These are phyloP conservation scores for Heteromurus nitidus DNA, from an alignment of 2,888 invertebrate genomes.

Conservation along the genomic window DNA sequence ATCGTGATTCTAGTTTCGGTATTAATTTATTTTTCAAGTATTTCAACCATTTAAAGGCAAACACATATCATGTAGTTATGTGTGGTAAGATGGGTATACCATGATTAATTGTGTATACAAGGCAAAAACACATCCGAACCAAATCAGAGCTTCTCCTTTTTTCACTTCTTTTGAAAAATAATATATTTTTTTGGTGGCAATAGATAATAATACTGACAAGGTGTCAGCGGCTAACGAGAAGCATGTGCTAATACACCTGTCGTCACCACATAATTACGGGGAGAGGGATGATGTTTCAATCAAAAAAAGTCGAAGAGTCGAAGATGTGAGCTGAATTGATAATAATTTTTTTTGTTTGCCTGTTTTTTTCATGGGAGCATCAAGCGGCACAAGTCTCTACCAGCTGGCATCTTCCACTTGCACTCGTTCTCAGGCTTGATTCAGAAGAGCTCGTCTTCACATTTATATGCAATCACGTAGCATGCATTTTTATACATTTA, in stretches of 20 bases:
- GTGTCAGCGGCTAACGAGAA: constrained; percentile 42
- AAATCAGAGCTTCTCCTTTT: neutral
- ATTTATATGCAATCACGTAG: neutral
- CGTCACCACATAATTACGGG: constrained; percentile 66
- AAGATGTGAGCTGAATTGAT: constrained; percentile 70
- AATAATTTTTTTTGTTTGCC: constrained; percentile 52
- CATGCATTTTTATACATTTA: neutral
- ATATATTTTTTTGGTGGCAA: neutral
- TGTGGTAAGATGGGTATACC: neutral
- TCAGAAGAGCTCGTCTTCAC: neutral
- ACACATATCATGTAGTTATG: neutral
- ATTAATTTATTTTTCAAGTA: constrained; percentile 3
- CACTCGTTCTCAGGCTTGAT: neutral
- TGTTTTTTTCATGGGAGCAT: neutral
- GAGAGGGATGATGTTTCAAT: constrained; percentile 69
- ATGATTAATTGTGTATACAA: neutral
- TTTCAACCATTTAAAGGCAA: neutral
- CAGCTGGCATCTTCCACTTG: neutral
- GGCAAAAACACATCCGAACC: neutral
- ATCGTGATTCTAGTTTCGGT: neutral
- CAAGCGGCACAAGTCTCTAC: neutral
- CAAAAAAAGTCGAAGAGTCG: constrained; percentile 60
- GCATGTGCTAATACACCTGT: constrained; percentile 58
- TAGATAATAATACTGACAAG: constrained; percentile 30
- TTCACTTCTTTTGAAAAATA: neutral